Base-by-base conservation (phyloP, 1,140 invertebrate genomes). In the Tenebrio molitor region DNA sequence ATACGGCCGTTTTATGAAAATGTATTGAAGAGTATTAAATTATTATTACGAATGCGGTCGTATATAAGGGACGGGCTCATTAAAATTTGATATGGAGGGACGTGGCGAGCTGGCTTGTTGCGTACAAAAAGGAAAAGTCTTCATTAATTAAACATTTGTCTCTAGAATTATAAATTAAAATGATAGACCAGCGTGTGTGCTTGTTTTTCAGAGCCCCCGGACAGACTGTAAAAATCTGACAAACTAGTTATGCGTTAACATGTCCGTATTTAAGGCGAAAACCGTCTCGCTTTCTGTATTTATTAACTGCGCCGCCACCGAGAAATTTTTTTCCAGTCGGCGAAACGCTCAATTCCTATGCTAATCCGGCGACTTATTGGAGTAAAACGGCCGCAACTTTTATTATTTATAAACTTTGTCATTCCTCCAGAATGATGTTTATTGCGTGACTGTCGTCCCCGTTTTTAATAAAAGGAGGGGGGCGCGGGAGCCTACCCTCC, bases 121-220 rank as follows among this genome's bases (percentile, higher is more conserved):
- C 25, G 33, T 17, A 41, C 63, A 65, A 41, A 41, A 65, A 65
- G 41, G 63, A 65, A 65, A 65, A 41, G 34, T 36, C 41, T 36
- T 21, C 41, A 68, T 68, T 68, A 68, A 68, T 68, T 68, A 68
- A 70, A 70, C 29, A 70, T 70, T 42, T 62, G 46, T 70, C 62
- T 69, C 42, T 70, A 70, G 46, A 58, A 62, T 58, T 70, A 62
- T 70, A 70, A 62, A 16, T 70, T 70, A 70, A 70, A 62, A 70
- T 70, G 46, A 70, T 70, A 42, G 67, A 69, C 33, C 19, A 36
- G 34, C 64, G 33, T 42, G 33, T 41, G 23, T 58, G 39, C 46
- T 42, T 41, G 68, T 58, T 62, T 70, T 70, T 62, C 33, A 36
- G 53, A 68, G 21, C 10, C 23, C 14, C 50, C n/a, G 5, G 42